Percentiles rank a stretch among this genome's conserved stretches.
Evolutionary conservation across 2,797 vertebrate species (phyloP).

Genomic region (Nannoperca australis): DNA sequence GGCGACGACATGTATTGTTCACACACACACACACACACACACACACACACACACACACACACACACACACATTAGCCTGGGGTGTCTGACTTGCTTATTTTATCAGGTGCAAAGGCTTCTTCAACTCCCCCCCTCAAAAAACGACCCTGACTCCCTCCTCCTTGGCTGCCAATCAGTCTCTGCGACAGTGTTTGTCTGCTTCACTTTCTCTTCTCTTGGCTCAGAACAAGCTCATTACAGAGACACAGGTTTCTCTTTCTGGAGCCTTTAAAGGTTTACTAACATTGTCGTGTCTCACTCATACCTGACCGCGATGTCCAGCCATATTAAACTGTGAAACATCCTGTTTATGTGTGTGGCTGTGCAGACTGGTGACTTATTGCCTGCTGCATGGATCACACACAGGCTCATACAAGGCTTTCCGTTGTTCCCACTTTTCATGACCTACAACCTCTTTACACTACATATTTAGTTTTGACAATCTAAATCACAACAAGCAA

Average conservation of each 20-base stretch:
- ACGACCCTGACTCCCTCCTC: slow-evolving; percentile 46
- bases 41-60: slow-evolving; percentile 40
- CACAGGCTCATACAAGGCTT: neutral
- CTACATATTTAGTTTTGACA: neutral
- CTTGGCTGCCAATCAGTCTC: slow-evolving; percentile 59
- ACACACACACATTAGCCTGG: slow-evolving; percentile 39
- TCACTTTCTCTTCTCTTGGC: slow-evolving; percentile 39
- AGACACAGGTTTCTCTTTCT: slow-evolving; percentile 19
- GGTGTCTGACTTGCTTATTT: slow-evolving; percentile 80
- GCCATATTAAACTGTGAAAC: neutral
- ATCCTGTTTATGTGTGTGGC: neutral
- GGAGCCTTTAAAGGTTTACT: neutral
- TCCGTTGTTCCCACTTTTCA: neutral
- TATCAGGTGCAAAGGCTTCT: slow-evolving; percentile 80
- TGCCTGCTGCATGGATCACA: neutral
- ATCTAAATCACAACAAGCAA: neutral
- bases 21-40: too few species aligned
- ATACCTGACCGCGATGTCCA: neutral
- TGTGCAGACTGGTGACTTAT: neutral
- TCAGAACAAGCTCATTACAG: slow-evolving; percentile 20
- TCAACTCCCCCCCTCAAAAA: slow-evolving; percentile 8
- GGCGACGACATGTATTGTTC: too few species aligned
- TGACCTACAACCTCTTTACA: neutral
- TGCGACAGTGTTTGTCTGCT: slow-evolving; percentile 42
- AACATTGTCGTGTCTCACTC: neutral